Base-by-base conservation (phyloP, 2,888 invertebrate genomes). In the Gerosis bhagava region DNA sequence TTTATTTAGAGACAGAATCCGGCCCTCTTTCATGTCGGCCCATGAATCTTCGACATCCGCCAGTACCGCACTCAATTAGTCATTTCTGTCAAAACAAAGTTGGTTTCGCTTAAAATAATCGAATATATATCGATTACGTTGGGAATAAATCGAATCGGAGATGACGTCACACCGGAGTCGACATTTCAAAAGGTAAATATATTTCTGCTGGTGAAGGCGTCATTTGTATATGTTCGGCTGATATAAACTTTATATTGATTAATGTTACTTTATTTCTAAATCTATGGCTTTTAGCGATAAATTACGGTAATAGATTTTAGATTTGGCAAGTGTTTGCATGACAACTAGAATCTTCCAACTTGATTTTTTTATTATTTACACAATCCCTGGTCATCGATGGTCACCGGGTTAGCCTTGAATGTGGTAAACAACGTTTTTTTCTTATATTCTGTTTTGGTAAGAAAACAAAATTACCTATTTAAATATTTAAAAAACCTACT, bases 81-180 rank as follows among this genome's bases (percentile, higher is more conserved):
- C 83, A 82, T 75, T 75, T 66, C 59, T 73, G 82, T 83, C 82
- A 79, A 80, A 83, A 82, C 81, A 80, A 78, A 67, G 70, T 73
- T 51, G 41, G 56, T 65, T 70, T 61, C 63, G 70, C 70, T 73
- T 70, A 68, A 77, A 78, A 76, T 77, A 75, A 76, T 76, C 70
- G 68, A 63, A 65, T 70, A 58, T 57, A 43, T 60, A 62, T 64
- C 54, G 63, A 60, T 50, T 62, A 55, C 54, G 35, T 29, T 17
- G 54, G 41, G 54, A 37, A 45, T 45, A 45, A 45, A 45, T 45
- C 26, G 31, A 50, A 54, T 54, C 49, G 40, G 49, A 45, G 41
- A 19, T 46, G 49, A 53, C 51, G 51, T 57, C 52, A 49, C 25
- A 1, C n/a, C n/a, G 37, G 26, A 10, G 22, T 7, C 36, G 45